Base-by-base conservation (phyloP, 2,888 invertebrate genomes). In the Panzeria rudis region DNA sequence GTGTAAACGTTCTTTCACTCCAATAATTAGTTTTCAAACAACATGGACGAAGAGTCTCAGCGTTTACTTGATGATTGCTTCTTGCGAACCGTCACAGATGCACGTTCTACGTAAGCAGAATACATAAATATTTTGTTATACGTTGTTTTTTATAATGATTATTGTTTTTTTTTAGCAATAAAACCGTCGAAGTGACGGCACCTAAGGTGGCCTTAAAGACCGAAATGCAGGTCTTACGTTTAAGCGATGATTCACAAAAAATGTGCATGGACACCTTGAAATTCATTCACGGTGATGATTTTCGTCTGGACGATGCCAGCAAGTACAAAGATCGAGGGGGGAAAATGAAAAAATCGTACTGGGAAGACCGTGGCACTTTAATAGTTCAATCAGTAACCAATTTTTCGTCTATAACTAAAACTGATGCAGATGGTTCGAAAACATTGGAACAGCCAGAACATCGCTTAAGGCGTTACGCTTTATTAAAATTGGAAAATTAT, bases 291-390 rank as follows among this genome's bases (percentile, higher is more conserved):
- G 97, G 97, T n/a, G 93, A 95, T 83, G 95, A 94, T 83, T 95
- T 94, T 88, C 93, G 94, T 89, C 91, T 95, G 79, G 93, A 93
- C 32, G 94, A 93, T 89, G 93, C 94, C 25, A 92, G 93, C 77
- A 92, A 93, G 77, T 95, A 95, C 93, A 95, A 94, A 93, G 96
- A 96, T 90, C 95, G 95, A 20, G 94, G 95, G 11, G 93, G 94
- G 23, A 95, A 95, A 87, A 93, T 96, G 44, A 94, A 94, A 52
- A 95, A 95, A 87, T 94, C 95, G 25, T 97, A 95, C 91, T 96
- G 97, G 96, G 94, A 96, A 92, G 95, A 96, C 88, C 93, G 95
- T 87, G 96, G 96, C 6, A 95, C 95, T 88, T 93, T 97, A 11
- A 94, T 96, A 11, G 95, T 97, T 0, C 95, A 95, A 75, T 90